Evolutionary conservation across 1,140 invertebrate species (phyloP).

Genomic region (Drosophila fuyamai): DNA sequence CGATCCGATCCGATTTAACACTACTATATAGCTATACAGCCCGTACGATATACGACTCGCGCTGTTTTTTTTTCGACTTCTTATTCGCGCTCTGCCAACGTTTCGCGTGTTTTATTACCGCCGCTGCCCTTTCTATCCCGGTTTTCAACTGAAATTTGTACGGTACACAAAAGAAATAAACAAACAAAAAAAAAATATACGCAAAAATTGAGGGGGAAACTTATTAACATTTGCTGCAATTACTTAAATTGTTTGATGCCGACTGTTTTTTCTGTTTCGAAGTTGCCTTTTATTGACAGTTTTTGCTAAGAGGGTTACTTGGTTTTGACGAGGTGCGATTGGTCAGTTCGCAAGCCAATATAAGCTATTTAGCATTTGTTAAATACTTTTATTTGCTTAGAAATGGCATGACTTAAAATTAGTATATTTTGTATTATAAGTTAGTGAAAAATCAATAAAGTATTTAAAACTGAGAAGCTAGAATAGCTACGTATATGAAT

Average conservation of each 20-base stretch:
- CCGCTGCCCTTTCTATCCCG: constrained; percentile 35
- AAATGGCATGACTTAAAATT: too few species aligned
- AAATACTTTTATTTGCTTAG: too few species aligned
- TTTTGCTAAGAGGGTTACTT: constrained; percentile 14
- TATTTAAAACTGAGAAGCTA: too few species aligned
- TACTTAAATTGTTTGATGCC: constrained; percentile 26
- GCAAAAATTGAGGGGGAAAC: constrained; percentile 15
- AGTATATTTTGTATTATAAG: too few species aligned
- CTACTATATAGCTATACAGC: constrained; percentile 10
- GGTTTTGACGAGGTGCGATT: constrained; percentile 6
- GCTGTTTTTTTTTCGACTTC: constrained; percentile 3
- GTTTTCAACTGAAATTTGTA: constrained; percentile 63
- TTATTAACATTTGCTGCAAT: constrained; percentile 27
- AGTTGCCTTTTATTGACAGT: constrained; percentile 24
- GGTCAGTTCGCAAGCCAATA: neutral
- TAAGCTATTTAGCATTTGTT: neutral
- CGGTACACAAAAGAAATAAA: constrained; percentile 30
- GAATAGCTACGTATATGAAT: too few species aligned
- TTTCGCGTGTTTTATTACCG: constrained; percentile 19
- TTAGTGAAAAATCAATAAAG: too few species aligned
- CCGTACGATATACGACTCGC: constrained; percentile 21
- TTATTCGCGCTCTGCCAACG: constrained; percentile 8
- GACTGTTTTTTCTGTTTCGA: constrained; percentile 9
- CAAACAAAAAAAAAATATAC: constrained; percentile 26
- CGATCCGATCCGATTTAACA: constrained; percentile 16